Base-by-base conservation (phyloP, 1,140 invertebrate genomes). In the Musca vetustissima region DNA sequence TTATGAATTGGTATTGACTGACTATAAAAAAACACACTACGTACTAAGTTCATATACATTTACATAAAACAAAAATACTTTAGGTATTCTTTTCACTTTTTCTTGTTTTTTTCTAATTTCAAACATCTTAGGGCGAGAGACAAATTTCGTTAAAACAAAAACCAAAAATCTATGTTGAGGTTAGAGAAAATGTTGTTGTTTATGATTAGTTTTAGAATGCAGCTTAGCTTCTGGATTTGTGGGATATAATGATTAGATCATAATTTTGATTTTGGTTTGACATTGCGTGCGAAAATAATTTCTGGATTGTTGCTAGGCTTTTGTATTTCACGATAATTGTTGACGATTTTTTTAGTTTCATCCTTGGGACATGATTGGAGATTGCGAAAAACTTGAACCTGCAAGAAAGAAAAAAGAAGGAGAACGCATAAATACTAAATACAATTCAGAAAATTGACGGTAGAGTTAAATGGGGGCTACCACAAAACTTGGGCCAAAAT, bases 301-400 rank as follows among this genome's bases (percentile, higher is more conserved):
- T 83, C 79, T 4, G 81, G 81, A 74, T 81, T 74, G 69, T 77
- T 78, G 47, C 74, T 69, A 48, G 81, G 79, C 19, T 75, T 73
- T 69, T 83, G 81, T 22, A 83, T 80, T 68, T 82, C 79, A 4
- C 81, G 79, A 73, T 76, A 83, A 73, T 83, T 83, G 67, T 74
- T 83, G 15, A 82, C 79, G 68, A 83, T 83, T 69, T 79, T 80
- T 69, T 83, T 83, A 64, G 73, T 77, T 61, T 81, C 76, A 72
- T 83, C 81, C 69, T 80, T 79, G 57, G 80, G 80, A 70, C 80
- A 82, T 53, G 80, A 82, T 70, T 82, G 80, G 67, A 82, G 70
- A 70, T 81, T 80, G 48, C 80, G 78, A 71, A 82, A 82, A 11
- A 79, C 77, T 64, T 77, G 73, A n/a, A 82, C 79, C 80, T 82